Conservation (phyloP, 2,113 vertebrate genomes). For the Scomber japonicus region DNA sequence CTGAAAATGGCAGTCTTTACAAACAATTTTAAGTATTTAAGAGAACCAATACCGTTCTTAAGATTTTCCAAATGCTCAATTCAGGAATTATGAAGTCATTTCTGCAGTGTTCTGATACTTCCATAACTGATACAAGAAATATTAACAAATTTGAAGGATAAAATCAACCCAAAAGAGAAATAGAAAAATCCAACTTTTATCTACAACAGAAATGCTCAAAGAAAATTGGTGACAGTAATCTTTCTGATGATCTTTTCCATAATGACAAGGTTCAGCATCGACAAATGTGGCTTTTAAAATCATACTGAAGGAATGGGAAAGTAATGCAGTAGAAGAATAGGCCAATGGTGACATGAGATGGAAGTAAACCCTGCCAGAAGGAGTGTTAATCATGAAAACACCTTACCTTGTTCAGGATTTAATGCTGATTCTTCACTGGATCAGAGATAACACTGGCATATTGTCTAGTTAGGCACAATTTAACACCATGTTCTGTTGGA, state of each 20-base stretch:
- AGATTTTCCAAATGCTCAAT: conserved; percentile 5
- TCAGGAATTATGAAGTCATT: background rate
- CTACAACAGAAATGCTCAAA: conserved; percentile 21
- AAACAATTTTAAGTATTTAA: conserved; percentile 9
- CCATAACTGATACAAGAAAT: conserved; percentile 22
- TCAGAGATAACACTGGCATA: conserved; percentile 38
- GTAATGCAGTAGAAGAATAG: conserved; percentile 24
- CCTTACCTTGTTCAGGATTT: conserved; percentile 18
- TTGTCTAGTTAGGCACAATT: conserved; percentile 31
- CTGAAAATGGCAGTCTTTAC: conserved; percentile 1
- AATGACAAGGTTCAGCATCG: conserved; percentile 31
- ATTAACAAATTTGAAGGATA: conserved; percentile 22
- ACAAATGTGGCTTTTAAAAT: conserved; percentile 43
- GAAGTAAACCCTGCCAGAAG: conserved; percentile 9
- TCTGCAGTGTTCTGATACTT: conserved; percentile 19
- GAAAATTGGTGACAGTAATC: conserved; percentile 28
- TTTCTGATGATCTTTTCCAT: conserved; percentile 37
- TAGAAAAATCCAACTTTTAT: conserved; percentile 26
- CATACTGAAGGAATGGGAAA: conserved; percentile 32
- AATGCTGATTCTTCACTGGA: conserved; percentile 21
- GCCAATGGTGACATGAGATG: background rate
- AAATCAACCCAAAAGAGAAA: conserved; percentile 29
- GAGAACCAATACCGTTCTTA: background rate
- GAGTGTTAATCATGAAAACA: conserved; percentile 29
- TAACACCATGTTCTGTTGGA: conserved; percentile 29